Percentiles rank a stretch among this genome's conserved stretches.
Evolutionary conservation across 2,113 vertebrate genomes (phyloP).

Genomic region (Mesembrinibis cayennensis): DNA sequence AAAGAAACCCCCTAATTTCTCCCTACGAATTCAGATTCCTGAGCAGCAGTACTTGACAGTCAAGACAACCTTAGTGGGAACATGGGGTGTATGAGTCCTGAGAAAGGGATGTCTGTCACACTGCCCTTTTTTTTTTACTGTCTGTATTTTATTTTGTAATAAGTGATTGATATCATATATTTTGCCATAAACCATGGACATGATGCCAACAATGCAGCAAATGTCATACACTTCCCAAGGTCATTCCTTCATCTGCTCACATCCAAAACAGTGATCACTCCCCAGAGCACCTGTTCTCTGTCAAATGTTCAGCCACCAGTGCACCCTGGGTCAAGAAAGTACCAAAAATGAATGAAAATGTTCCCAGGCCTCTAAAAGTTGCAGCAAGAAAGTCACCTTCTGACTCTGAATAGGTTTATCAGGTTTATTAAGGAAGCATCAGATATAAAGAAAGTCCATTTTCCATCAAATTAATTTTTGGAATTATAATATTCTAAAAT

Average conservation of each 20-base stretch:
- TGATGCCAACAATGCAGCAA: neutral
- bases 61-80: neutral
- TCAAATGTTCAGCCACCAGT: neutral
- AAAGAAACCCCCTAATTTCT: neutral
- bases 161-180: neutral
- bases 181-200: neutral
- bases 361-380: neutral
- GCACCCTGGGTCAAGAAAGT: neutral
- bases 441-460: neutral
- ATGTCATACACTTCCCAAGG: neutral
- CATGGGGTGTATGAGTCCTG: neutral
- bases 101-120: neutral
- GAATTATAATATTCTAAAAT: neutral
- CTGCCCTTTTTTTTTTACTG: neutral
- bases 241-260: neutral
- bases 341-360: neutral
- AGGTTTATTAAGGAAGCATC: neutral
- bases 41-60: neutral
- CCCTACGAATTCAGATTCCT: neutral
- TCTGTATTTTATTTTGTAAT: neutral
- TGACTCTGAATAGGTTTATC: neutral
- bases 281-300: neutral
- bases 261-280: neutral
- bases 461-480: slow-evolving; percentile 37
- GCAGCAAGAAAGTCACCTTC: slow-evolving; percentile 12